Conservation (phyloP, 1,140 invertebrate genomes). For the Orius insidiosus region DNA sequence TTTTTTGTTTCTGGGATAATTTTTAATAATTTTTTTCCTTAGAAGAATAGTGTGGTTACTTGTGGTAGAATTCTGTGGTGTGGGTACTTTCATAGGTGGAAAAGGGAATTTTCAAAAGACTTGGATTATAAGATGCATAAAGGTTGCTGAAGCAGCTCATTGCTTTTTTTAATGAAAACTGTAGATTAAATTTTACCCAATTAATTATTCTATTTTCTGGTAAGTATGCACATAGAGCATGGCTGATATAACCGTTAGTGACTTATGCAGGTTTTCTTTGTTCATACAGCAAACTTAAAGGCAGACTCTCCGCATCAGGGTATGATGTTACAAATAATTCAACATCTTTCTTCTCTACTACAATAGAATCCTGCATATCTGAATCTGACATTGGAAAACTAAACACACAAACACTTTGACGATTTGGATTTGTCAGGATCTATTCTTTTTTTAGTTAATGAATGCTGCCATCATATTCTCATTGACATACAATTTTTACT, state of each 20-base stretch:
- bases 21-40: no score
- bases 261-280: constrained; percentile 19
- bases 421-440: neutral
- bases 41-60: no score
- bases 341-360: neutral
- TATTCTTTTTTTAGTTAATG: neutral
- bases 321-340: constrained; percentile 13
- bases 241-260: constrained; percentile 7
- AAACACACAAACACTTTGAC: no score
- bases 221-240: constrained; percentile 14
- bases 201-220: neutral
- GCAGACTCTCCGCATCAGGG: constrained; percentile 16
- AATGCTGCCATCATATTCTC: neutral
- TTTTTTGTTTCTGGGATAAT: no score
- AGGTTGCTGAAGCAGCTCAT: no score
- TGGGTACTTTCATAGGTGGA: no score
- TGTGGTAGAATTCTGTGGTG: no score
- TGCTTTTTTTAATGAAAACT: no score
- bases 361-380: neutral
- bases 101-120: no score
- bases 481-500: constrained; percentile 1
- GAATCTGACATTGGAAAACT: no score
- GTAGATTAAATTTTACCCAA: no score
- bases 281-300: constrained; percentile 21
- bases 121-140: no score